phyloP scores from a whole-genome alignment of 2,888 invertebrate genomes.

The Coelogynopora nodosa region DNA sequence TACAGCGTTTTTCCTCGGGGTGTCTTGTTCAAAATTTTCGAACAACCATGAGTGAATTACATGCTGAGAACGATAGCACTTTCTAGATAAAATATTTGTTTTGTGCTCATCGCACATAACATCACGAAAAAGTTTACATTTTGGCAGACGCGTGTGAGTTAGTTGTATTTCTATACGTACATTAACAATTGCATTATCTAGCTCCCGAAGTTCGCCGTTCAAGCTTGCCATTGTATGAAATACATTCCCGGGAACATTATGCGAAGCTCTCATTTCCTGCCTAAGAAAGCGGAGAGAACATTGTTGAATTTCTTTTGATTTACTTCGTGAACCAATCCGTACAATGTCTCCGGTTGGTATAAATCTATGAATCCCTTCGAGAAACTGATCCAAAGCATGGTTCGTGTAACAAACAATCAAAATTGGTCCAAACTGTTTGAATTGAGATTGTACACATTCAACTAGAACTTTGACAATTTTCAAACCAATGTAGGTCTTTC shows the following conservation, averaged over 20 bases:
- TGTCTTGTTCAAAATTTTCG: not conserved
- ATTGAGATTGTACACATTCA: conserved; percentile 27
- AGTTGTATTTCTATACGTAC: too few species aligned
- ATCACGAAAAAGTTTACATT: too few species aligned
- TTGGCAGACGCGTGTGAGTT: too few species aligned
- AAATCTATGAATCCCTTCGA: conserved; percentile 65
- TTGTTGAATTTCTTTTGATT: conserved; percentile 47
- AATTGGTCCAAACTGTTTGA: conserved; percentile 65
- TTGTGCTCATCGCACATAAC: not conserved
- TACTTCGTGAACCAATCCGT: conserved; percentile 54
- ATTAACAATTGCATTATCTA: too few species aligned
- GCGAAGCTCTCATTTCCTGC: not conserved
- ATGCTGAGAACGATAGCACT: not conserved
- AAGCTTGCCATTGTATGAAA: too few species aligned
- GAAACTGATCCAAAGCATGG: conserved; percentile 79
- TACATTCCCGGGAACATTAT: too few species aligned
- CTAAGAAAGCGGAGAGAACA: conserved; percentile 12
- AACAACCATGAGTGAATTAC: not conserved
- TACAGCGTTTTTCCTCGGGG: not conserved
- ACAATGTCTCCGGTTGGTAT: conserved; percentile 39
- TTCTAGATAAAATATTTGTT: not conserved
- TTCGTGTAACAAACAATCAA: conserved; percentile 78
- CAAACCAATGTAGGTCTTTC: conserved; percentile 76
- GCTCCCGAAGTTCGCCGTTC: too few species aligned
- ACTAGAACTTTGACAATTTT: conserved; percentile 68